Evolutionary conservation across 2,113 vertebrate species (phyloP).

Genomic region (Fregetta grallaria): DNA sequence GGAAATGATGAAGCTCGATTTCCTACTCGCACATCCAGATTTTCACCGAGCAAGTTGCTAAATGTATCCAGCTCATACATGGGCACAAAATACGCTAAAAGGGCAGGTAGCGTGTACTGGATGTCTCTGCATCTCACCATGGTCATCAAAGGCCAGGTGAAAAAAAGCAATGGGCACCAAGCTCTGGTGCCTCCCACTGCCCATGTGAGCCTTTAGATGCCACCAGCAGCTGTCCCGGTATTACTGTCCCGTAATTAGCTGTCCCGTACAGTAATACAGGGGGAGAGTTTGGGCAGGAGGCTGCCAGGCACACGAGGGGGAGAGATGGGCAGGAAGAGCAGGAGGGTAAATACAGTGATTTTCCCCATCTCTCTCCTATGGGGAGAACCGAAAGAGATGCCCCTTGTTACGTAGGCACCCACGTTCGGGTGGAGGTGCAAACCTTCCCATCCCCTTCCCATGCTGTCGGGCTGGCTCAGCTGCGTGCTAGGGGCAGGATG

Average conservation of each 20-base stretch:
- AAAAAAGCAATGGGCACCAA: background rate
- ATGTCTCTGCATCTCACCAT: background rate
- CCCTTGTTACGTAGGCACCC: rapidly evolving
- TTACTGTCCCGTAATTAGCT: too few relatives aligned
- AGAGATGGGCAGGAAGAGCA: background rate
- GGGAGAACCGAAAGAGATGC: background rate
- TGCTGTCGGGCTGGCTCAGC: background rate
- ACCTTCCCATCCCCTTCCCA: rapidly evolving
- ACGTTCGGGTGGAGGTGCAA: background rate
- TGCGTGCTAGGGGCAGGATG: rapidly evolving
- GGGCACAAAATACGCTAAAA: background rate
- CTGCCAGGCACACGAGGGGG: rapidly evolving
- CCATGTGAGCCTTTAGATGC: background rate
- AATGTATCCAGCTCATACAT: background rate
- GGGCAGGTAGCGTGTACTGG: too few relatives aligned
- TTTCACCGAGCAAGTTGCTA: background rate
- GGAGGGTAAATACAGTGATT: background rate
- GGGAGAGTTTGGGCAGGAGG: background rate
- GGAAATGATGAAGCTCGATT: background rate
- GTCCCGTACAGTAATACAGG: too few relatives aligned
- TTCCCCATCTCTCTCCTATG: background rate
- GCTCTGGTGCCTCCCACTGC: background rate
- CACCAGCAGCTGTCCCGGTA: background rate
- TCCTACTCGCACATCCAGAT: background rate
- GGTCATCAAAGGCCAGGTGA: background rate